Evolutionary conservation across 1,140 invertebrate species (phyloP), one percentile per base, ranked within the genome.

Genomic region (Coelopa frigida): DNA sequence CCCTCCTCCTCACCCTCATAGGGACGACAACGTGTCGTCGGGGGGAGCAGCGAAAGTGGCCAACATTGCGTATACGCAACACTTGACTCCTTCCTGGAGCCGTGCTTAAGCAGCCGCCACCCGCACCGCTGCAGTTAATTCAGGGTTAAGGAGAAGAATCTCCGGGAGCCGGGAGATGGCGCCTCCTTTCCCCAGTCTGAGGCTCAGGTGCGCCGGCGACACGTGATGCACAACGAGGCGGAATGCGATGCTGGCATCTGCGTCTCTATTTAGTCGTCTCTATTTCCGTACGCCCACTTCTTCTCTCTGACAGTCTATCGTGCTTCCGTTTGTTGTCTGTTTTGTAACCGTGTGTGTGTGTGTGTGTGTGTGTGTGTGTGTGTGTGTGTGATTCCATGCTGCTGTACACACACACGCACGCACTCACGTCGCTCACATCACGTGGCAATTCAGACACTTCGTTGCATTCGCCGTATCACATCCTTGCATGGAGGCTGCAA

Each of bases 21-120:
- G 17, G 32, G 29, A 41, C 11, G 32, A 5, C 26, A 42, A 42
- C 17, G 39, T 12, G 17, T 29, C 27, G 22, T 1, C 11, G 7
- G 39, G 5, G 39, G 3, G 12, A 17, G 24, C 22, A 15, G 23
- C 29, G 29, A 42, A 42, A 42, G 40, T 42, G 40, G 40, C 40
- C 24, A 42, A 42, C 40, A 29, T 29, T 15, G 40, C 40, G 40
- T 42, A 42, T 42, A 15, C 23, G 32, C 26, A 42, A 42, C 40
- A 0, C 21, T 29, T 42, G 17, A 7, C 2, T 20, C 4, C 23
- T 17, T n/a, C n/a, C n/a, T n/a, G n/a, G n/a, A n/a, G n/a, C n/a
- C n/a, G n/a, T n/a, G n/a, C n/a, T n/a, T n/a, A n/a, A n/a, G n/a
- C n/a, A n/a, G n/a, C n/a, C n/a, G n/a, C n/a, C n/a, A n/a, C n/a